Conservation (phyloP, 2,888 invertebrate species). For the Chelonus formosanus region DNA sequence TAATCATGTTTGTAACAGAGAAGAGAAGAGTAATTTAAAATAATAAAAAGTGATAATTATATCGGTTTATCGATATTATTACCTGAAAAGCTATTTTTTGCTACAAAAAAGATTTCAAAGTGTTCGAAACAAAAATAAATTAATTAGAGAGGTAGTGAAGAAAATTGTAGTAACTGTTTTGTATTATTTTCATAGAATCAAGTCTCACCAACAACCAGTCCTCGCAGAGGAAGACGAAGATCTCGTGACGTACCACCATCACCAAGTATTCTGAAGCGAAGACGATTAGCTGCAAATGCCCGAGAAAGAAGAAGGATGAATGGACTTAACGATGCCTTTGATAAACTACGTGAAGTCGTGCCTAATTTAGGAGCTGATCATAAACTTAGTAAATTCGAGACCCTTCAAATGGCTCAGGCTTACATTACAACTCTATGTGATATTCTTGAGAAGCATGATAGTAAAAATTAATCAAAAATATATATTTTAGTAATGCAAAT, state of each 20-base stretch:
- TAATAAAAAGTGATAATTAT: not conserved
- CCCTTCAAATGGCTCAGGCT: slow-evolving; percentile 81
- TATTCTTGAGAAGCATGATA: slow-evolving; percentile 67
- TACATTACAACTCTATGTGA: slow-evolving; percentile 77
- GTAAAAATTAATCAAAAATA: slow-evolving; percentile 37
- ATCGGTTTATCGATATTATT: not conserved
- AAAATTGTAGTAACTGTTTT: too few species aligned
- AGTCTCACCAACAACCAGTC: slow-evolving; percentile 54
- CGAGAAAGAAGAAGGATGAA: slow-evolving; percentile 79
- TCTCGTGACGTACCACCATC: slow-evolving; percentile 66
- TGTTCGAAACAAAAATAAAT: too few species aligned
- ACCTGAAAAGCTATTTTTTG: too few species aligned
- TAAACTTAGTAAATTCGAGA: slow-evolving; percentile 80
- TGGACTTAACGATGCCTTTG: slow-evolving; percentile 80
- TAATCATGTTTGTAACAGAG: too few species aligned
- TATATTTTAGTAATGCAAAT: too few species aligned
- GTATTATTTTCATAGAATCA: slow-evolving; percentile 35
- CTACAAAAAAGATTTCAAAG: too few species aligned
- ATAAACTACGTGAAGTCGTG: slow-evolving; percentile 76
- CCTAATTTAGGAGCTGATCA: slow-evolving; percentile 76
- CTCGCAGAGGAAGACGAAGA: slow-evolving; percentile 56
- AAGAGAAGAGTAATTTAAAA: not conserved
- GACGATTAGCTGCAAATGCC: slow-evolving; percentile 78
- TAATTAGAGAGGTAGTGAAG: too few species aligned
- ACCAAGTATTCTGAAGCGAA: slow-evolving; percentile 69